phyloP scores from a whole-genome alignment of 1,140 invertebrate genomes.

The Brachionus paranguensis region DNA sequence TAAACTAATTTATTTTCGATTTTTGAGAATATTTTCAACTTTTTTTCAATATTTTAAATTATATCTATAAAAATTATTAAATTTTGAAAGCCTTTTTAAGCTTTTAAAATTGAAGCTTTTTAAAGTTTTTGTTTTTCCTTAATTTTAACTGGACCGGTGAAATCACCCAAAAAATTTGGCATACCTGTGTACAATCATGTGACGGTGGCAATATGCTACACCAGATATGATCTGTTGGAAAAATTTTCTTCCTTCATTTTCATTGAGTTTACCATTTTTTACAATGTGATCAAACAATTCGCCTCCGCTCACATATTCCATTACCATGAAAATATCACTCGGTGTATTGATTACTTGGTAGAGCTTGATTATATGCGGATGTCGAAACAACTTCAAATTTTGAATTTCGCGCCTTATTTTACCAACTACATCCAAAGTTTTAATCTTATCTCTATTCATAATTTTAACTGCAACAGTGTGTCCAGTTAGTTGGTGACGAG shows the following conservation, averaged over 20 bases:
- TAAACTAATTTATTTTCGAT: no score
- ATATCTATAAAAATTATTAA: no score
- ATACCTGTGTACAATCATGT: conserved; percentile 78
- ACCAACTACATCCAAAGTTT: conserved; percentile 95
- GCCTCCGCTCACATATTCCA: conserved; percentile 99
- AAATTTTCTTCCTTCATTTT: conserved; percentile 54
- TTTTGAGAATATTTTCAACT: no score
- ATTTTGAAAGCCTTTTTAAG: no score
- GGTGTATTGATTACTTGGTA: conserved; percentile 85
- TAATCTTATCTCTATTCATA: conserved; percentile 95
- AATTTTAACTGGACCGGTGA: no score
- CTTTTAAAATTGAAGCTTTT: no score
- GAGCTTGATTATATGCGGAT: conserved; percentile 99
- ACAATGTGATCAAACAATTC: conserved; percentile 99
- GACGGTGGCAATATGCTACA: conserved; percentile 98
- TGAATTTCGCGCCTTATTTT: conserved; percentile 98
- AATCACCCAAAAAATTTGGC: no score
- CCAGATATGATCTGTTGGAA: conserved; percentile 99
- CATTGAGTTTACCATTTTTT: conserved; percentile 79
- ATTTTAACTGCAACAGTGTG: conserved; percentile 99
- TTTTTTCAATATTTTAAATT: no score
- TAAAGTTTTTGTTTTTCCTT: no score
- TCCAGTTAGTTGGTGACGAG: conserved; percentile 79
- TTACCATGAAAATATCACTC: conserved; percentile 98
- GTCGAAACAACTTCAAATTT: conserved; percentile 94